Percentiles rank a stretch among this genome's conserved stretches.
Evolutionary conservation across 2,797 vertebrate species (phyloP).

Genomic region (Nyctalus aviator): DNA sequence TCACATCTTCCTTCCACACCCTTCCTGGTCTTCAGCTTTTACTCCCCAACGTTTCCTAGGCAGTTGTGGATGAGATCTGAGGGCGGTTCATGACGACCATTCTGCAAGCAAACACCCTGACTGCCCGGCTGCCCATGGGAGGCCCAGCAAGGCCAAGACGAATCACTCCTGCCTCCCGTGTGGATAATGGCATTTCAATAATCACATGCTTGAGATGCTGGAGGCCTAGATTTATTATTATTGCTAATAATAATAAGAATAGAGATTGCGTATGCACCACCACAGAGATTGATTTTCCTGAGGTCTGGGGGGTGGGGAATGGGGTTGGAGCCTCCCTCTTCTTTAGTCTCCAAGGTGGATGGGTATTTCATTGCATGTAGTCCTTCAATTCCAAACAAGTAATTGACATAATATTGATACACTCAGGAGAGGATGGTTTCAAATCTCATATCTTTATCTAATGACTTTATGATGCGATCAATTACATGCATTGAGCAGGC

Average conservation of each 20-base stretch:
- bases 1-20: fast-evolving
- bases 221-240: conserved; percentile 17
- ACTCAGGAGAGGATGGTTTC: conserved; percentile 49
- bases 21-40: fast-evolving
- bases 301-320: neutral
- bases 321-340: neutral
- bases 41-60: fast-evolving
- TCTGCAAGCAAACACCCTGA: fast-evolving
- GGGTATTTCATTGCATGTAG: conserved; percentile 62
- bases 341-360: conserved; percentile 48
- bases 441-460: conserved; percentile 35
- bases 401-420: conserved; percentile 63
- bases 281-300: neutral
- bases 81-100: fast-evolving
- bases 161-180: neutral
- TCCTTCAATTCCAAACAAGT: conserved; percentile 64
- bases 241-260: conserved; percentile 46
- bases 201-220: neutral
- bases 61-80: fast-evolving
- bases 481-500: conserved; percentile 17
- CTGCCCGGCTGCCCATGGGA: fast-evolving
- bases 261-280: neutral
- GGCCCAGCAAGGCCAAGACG: neutral
- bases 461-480: conserved; percentile 37
- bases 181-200: neutral